Conservation (phyloP, 2,113 vertebrate species). For the Chroicocephalus ridibundus region DNA sequence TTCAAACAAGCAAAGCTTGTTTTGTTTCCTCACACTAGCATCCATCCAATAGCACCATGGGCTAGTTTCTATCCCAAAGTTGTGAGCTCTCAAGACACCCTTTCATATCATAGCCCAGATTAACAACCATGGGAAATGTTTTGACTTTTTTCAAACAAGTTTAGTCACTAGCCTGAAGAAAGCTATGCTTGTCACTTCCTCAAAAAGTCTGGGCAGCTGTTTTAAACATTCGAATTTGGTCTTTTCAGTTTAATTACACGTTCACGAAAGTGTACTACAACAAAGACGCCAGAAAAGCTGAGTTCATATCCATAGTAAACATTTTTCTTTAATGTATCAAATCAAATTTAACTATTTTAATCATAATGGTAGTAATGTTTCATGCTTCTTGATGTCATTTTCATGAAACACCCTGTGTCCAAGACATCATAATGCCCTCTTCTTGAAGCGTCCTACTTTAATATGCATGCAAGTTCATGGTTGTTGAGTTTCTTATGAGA, state of each 20-base stretch:
- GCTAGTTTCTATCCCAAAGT: background rate
- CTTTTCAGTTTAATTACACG: background rate
- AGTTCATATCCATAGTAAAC: background rate
- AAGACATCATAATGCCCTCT: background rate
- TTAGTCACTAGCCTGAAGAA: background rate
- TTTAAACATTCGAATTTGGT: background rate
- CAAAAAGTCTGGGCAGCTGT: background rate
- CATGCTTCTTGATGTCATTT: background rate
- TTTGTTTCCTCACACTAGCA: background rate
- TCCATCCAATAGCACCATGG: background rate
- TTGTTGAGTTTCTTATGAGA: background rate
- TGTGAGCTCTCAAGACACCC: background rate
- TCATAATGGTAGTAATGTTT: background rate
- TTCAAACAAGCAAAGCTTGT: background rate
- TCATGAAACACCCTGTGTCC: background rate
- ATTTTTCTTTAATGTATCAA: background rate
- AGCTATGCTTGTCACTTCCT: background rate
- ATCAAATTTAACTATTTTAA: background rate
- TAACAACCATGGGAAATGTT: background rate
- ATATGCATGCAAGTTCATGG: background rate
- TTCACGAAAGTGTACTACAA: background rate
- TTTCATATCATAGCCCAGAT: background rate
- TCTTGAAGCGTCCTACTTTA: background rate
- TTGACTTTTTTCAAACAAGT: background rate
- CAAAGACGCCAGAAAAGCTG: background rate